These are phyloP conservation scores for Hyles lineata DNA, from an alignment of 2,888 invertebrate species.

Conservation along the genomic window DNA sequence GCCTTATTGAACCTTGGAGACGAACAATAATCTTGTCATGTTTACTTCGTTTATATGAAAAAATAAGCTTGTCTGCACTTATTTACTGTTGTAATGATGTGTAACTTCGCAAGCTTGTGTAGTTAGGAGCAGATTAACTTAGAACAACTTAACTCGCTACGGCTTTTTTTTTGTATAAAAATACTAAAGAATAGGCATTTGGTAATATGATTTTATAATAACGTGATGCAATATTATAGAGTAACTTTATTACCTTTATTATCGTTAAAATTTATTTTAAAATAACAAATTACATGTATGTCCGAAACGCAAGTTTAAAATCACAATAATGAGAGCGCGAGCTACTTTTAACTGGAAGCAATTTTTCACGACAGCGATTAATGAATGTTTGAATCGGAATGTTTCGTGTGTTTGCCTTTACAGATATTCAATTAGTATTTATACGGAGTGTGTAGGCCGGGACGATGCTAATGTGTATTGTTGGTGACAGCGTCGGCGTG, in stretches of 20 bases:
- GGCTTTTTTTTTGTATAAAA: neutral
- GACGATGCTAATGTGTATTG: conserved; percentile 61
- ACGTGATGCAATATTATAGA: no score
- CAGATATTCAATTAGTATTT: conserved; percentile 44
- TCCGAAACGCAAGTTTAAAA: neutral
- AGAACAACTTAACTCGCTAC: neutral
- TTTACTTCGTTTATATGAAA: conserved; percentile 60
- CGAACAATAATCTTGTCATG: conserved; percentile 61
- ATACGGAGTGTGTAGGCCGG: conserved; percentile 37
- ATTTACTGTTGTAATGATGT: conserved; percentile 6
- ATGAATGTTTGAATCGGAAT: neutral
- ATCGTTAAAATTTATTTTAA: no score
- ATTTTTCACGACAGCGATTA: neutral
- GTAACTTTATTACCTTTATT: no score
- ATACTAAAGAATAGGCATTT: no score
- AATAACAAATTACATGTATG: no score
- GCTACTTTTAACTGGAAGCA: neutral
- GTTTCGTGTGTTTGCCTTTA: conserved; percentile 13
- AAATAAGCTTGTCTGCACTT: conserved; percentile 48
- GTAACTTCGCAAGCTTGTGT: neutral
- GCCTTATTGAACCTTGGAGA: conserved; percentile 73
- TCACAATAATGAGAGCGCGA: neutral
- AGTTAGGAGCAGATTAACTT: neutral
- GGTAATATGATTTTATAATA: no score
- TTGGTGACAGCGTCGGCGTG: conserved; percentile 59